Conservation (phyloP, 2,797 vertebrate species). For the Melanotaenia maccullochi region DNA sequence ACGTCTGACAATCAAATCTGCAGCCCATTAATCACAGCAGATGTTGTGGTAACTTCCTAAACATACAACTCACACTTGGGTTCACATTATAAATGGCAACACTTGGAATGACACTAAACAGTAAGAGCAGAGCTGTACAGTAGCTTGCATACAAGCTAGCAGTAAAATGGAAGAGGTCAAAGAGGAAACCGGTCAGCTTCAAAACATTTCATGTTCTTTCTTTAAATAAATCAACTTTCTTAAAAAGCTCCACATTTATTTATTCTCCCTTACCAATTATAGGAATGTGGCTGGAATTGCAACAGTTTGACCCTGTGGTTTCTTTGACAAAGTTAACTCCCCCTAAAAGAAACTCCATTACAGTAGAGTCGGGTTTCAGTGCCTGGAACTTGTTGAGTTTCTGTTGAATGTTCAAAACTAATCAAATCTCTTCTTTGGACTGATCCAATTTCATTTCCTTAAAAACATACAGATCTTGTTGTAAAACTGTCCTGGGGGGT, state of each 20-base stretch:
- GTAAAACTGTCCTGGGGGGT: conserved; percentile 21
- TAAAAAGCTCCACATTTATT: conserved; percentile 29
- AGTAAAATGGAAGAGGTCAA: conserved; percentile 22
- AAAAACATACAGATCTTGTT: conserved; percentile 46
- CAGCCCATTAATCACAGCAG: conserved; percentile 63
- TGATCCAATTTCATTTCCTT: conserved; percentile 31
- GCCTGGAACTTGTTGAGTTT: conserved; percentile 16
- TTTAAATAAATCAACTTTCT: conserved; percentile 29
- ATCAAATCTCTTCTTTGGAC: conserved; percentile 48
- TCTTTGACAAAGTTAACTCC: conserved; percentile 30
- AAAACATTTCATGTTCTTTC: conserved; percentile 31
- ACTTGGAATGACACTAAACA: conserved; percentile 29
- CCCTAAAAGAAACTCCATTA: conserved; percentile 25
- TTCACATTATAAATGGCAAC: conserved; percentile 43
- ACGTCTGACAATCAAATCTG: conserved; percentile 43
- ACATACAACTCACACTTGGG: conserved; percentile 38
- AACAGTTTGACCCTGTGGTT: conserved; percentile 22
- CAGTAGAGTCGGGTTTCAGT: conserved; percentile 28
- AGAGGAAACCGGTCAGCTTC: conserved; percentile 24
- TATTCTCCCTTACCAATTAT: conserved; percentile 45
- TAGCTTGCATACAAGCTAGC: conserved; percentile 21
- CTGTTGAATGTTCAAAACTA: conserved; percentile 42
- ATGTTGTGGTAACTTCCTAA: conserved; percentile 25
- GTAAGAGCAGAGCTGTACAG: conserved; percentile 18
- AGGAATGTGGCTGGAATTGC: conserved; percentile 32